phyloP scores from a whole-genome alignment of 2,888 invertebrate species.

The Phengaris arion region DNA sequence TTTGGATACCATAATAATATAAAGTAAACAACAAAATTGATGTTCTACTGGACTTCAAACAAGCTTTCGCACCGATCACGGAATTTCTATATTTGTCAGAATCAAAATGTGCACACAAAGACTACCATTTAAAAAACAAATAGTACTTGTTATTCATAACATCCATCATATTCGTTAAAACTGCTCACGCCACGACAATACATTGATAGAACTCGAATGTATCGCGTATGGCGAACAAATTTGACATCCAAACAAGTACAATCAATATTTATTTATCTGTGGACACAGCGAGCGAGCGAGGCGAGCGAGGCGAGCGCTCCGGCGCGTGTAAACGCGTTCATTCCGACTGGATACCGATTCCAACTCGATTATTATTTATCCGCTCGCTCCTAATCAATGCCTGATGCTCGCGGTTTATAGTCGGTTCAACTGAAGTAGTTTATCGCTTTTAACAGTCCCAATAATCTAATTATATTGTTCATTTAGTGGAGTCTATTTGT shows the following conservation, averaged over 20 bases:
- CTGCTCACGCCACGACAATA: conserved; percentile 14
- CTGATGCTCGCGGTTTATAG: conserved; percentile 59
- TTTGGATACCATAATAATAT: conserved; percentile 32
- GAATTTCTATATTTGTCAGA: background rate
- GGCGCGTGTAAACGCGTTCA: conserved; percentile 30
- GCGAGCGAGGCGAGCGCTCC: conserved; percentile 5
- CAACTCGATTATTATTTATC: conserved; percentile 62
- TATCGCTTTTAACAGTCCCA: conserved; percentile 28
- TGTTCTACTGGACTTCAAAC: background rate
- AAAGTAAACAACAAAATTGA: conserved; percentile 29
- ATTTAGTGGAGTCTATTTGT: background rate
- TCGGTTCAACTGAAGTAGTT: conserved; percentile 29
- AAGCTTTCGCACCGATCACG: background rate
- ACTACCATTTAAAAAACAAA: conserved; percentile 12
- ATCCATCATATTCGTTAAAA: conserved; percentile 25
- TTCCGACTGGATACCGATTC: conserved; percentile 48
- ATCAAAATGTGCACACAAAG: background rate
- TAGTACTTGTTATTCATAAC: conserved; percentile 2
- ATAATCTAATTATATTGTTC: conserved; percentile 18
- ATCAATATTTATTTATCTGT: conserved; percentile 34
- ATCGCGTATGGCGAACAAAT: conserved; percentile 22
- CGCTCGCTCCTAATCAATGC: conserved; percentile 67
- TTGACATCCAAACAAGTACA: conserved; percentile 29
- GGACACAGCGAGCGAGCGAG: conserved; percentile 16
- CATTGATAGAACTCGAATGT: conserved; percentile 29